Evolutionary conservation across 2,113 vertebrate species (phyloP).

Genomic region (Grallaria varia): DNA sequence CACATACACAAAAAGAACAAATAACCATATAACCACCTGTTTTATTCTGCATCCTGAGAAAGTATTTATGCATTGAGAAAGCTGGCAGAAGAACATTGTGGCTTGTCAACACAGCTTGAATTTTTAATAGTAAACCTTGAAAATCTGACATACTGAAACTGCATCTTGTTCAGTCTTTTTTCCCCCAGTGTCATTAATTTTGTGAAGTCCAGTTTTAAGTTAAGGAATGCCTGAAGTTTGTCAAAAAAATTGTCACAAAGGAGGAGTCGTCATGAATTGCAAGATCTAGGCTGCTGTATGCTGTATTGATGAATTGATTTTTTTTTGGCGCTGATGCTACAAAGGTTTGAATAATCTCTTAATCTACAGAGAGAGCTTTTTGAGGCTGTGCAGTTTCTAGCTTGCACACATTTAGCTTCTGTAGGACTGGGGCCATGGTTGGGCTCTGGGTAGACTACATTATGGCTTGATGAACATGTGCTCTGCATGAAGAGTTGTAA

Average conservation of each 20-base stretch:
- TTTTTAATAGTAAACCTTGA: background rate
- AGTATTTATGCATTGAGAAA: background rate
- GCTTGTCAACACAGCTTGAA: background rate
- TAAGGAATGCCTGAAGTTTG: background rate
- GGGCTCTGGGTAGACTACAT: background rate
- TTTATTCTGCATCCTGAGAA: background rate
- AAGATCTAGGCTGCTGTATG: background rate
- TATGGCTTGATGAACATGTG: background rate
- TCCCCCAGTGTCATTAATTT: background rate
- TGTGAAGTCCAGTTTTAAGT: background rate
- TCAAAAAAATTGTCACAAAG: background rate
- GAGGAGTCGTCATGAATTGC: background rate
- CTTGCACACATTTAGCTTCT: background rate
- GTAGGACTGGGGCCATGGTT: background rate
- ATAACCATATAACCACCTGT: background rate
- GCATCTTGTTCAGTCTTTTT: background rate
- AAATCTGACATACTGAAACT: background rate
- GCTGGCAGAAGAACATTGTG: background rate
- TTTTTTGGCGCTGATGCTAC: background rate
- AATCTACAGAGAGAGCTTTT: background rate
- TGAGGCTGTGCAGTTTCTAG: background rate
- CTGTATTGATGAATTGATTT: background rate
- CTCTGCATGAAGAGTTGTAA: background rate
- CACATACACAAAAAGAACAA: background rate
- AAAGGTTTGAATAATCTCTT: background rate